Conservation (phyloP, 2,797 vertebrate species). For the Galaxias olidus region DNA sequence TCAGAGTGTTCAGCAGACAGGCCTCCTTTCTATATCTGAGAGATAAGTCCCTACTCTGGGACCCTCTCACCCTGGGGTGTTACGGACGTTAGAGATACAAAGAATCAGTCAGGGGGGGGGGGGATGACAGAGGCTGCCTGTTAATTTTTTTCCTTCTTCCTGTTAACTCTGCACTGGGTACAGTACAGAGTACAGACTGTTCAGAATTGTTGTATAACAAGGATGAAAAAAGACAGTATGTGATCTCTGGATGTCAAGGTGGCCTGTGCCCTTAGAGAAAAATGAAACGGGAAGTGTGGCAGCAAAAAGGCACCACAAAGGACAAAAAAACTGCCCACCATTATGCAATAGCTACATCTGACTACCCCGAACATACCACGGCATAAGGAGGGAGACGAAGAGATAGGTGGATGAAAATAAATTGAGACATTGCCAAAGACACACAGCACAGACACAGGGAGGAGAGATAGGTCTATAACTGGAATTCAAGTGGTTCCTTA, state of each 20-base stretch:
- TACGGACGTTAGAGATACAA: conserved; percentile 57
- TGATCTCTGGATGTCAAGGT: conserved; percentile 21
- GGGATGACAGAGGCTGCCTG: conserved; percentile 11
- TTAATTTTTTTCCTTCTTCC: conserved; percentile 1
- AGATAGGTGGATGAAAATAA: too few relatives aligned
- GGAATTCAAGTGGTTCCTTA: neutral
- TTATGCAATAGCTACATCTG: neutral
- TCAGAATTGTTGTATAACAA: conserved; percentile 18
- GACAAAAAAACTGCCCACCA: neutral
- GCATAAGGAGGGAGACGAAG: neutral
- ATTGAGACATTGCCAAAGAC: too few relatives aligned
- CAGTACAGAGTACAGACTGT: conserved; percentile 16
- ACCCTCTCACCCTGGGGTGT: conserved; percentile 68
- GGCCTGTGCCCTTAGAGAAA: neutral
- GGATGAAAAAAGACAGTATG: conserved; percentile 20
- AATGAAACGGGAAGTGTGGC: neutral
- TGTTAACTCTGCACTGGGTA: conserved; percentile 22
- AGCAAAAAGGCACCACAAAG: neutral
- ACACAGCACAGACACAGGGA: too few relatives aligned
- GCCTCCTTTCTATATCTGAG: conserved; percentile 46
- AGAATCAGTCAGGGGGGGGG: conserved; percentile 24
- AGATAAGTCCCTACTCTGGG: conserved; percentile 51
- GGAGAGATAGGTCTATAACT: too few relatives aligned
- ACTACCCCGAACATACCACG: too few relatives aligned
- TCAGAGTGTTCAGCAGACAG: conserved; percentile 25